Base-by-base conservation (phyloP, 2,888 invertebrate genomes). In the Drosophila buzzatii region DNA sequence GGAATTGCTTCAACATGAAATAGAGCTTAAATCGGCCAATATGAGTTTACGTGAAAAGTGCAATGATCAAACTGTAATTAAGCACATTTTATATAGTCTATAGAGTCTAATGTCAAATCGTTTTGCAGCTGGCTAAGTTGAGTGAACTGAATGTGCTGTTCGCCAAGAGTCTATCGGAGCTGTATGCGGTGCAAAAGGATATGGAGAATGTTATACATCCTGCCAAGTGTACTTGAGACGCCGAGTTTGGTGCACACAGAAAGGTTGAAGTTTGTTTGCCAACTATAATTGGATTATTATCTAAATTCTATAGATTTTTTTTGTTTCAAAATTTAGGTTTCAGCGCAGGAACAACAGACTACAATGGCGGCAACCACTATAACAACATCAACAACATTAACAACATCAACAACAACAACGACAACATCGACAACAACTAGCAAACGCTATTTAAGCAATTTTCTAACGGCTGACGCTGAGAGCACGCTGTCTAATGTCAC, bases 1-100 rank as follows among this genome's bases (percentile, higher is more conserved):
- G 18, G 97, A 98, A 91, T 92, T 98, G 59, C 96, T 96, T 90
- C 95, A 95, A 91, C 97, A 97, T 93, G 97, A 97, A 91, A 96
- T 97, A 72, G 98, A 98, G 93, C 94, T 97, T 64, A 96, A 95
- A 91, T 93, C 94, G 80, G 93, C 93, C 41, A 93, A 93, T 71
- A 85, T 86, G 72, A 92, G 90, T 83, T 84, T 93, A 55, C 91
- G 92, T 49, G 93, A 93, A 65, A 93, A 93, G 81, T 91, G 88
- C 82, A 97, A 96, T 93, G 95, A 96, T 85, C 97, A 98, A 94
- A 95, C 97, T 89, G 97, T 97, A 80, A 76, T 75, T 73, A 7
- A 14, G 14, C 39, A 14, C 5, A 37, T 14, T 9, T 3, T 2
- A 31, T 10, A 20, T 10, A 16, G 1, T 10, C 9, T 12, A 9